Evolutionary conservation across 1,140 invertebrate species (phyloP), one percentile per base, ranked within the genome.

Genomic region (Laodelphax striatellus): DNA sequence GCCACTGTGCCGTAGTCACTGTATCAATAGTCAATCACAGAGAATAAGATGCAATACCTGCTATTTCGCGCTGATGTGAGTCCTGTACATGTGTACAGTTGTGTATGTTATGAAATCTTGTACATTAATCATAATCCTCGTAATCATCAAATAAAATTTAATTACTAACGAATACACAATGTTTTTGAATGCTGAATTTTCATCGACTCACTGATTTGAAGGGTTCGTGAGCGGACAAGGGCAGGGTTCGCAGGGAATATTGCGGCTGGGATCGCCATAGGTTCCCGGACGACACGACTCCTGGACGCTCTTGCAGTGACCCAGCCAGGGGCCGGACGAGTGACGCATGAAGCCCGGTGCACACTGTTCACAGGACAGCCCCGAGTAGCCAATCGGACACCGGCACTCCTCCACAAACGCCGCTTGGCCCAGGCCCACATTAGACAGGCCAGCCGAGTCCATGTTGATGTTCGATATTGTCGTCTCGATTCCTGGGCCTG

Each of bases 321-420:
- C 90, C 5, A 93, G 77, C 87, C 88, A 92, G 1, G 79, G 79
- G 3, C 88, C 88, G 31, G 76, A 78, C 2, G 77, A 73, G 63
- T 87, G 80, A 60, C 92, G 83, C 17, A 78, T 78, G 71, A 85
- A 97, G 55, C 94, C 94, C 54, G 85, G 76, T 13, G 85, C 83
- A 73, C 92, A 94, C 69, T 80, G 76, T 74, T 96, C 90, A 70
- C 93, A 97, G 16, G 92, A 95, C 1, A 86, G 75, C 60, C 93
- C 93, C 19, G 79, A 76, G 69, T 97, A 96, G 57, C 85, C 93
- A 21, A 78, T 73, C 14, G 93, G 93, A 70, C 91, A 95, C n/a
- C 77, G 74, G 68, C 92, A 96, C 67, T 94, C 84, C 75, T 95
- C 92, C 1, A 96, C 88, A 17, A 81, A 84, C 0, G 80, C 78